A percentile compares a stretch with the other conserved stretches of the same genome.
Evolutionary conservation across 1,140 invertebrate species (phyloP).

Genomic region (Neodiprion virginianus): DNA sequence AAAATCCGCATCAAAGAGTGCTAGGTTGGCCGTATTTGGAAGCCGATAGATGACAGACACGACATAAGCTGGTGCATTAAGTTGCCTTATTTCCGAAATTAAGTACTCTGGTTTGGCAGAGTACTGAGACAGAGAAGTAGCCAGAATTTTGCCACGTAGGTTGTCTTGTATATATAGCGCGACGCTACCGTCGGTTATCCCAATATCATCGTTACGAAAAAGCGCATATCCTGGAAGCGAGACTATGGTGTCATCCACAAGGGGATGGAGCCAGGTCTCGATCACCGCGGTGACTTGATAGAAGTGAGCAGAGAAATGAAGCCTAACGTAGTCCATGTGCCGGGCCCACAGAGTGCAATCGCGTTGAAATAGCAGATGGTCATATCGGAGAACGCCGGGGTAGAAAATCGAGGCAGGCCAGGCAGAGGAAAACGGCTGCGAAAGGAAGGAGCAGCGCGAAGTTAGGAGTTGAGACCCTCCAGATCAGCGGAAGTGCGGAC

Average conservation of each 20-base stretch:
- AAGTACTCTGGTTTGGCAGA: slow-evolving; percentile 5
- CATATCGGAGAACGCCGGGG: too few species aligned
- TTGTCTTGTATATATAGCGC: not conserved
- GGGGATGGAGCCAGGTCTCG: not conserved
- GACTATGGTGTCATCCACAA: not conserved
- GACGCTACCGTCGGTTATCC: slow-evolving; percentile 10
- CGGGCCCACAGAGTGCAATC: too few species aligned
- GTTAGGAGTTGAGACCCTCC: too few species aligned
- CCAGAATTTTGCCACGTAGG: not conserved
- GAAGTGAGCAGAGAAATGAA: too few species aligned
- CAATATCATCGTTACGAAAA: not conserved
- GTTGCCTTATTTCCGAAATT: not conserved
- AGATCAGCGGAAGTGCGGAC: too few species aligned
- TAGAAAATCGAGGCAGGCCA: too few species aligned
- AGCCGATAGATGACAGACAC: slow-evolving; percentile 14
- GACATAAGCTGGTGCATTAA: not conserved
- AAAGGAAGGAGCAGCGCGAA: too few species aligned
- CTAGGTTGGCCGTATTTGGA: not conserved
- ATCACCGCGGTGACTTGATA: slow-evolving; percentile 9
- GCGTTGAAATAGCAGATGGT: too few species aligned
- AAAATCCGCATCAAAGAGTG: slow-evolving; percentile 6
- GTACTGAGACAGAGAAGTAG: slow-evolving; percentile 1
- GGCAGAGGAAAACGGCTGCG: too few species aligned
- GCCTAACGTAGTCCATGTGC: too few species aligned
- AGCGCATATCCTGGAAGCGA: not conserved